Evolutionary conservation across 1,140 invertebrate species (phyloP).

Genomic region (Danaus plexippus): DNA sequence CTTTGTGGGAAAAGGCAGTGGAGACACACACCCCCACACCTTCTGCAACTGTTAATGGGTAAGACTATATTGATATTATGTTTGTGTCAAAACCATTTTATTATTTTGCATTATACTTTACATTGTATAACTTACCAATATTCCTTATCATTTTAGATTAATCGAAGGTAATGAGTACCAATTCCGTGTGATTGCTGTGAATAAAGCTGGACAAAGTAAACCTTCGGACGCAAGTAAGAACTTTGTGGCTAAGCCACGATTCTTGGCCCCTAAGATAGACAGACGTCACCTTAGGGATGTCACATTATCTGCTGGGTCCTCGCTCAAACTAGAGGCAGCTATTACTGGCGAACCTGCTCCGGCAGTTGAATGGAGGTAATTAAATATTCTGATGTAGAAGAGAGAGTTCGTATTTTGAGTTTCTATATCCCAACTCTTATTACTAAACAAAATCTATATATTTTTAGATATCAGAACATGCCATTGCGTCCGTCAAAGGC

Average conservation of each 20-base stretch:
- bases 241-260: slow-evolving; percentile 93
- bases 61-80: slow-evolving; percentile 13
- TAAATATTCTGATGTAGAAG: too few relatives aligned
- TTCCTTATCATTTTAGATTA: slow-evolving; percentile 61
- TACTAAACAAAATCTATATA: too few relatives aligned
- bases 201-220: slow-evolving; percentile 93
- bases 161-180: slow-evolving; percentile 98
- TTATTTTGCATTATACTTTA: not conserved
- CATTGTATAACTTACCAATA: too few relatives aligned
- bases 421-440: too few relatives aligned
- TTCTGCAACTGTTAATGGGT: slow-evolving; percentile 84
- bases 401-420: too few relatives aligned
- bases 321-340: slow-evolving; percentile 93
- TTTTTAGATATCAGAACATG: slow-evolving; percentile 65
- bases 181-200: slow-evolving; percentile 96
- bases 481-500: slow-evolving; percentile 73
- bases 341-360: slow-evolving; percentile 94
- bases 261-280: slow-evolving; percentile 95
- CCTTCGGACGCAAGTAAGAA: slow-evolving; percentile 90
- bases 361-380: slow-evolving; percentile 86
- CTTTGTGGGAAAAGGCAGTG: slow-evolving; percentile 91
- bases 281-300: slow-evolving; percentile 90
- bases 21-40: slow-evolving; percentile 83
- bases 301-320: slow-evolving; percentile 90
- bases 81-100: not conserved